These are phyloP conservation scores for Callaeas wilsoni DNA, from an alignment of 2,113 vertebrate genomes.

Conservation along the genomic window DNA sequence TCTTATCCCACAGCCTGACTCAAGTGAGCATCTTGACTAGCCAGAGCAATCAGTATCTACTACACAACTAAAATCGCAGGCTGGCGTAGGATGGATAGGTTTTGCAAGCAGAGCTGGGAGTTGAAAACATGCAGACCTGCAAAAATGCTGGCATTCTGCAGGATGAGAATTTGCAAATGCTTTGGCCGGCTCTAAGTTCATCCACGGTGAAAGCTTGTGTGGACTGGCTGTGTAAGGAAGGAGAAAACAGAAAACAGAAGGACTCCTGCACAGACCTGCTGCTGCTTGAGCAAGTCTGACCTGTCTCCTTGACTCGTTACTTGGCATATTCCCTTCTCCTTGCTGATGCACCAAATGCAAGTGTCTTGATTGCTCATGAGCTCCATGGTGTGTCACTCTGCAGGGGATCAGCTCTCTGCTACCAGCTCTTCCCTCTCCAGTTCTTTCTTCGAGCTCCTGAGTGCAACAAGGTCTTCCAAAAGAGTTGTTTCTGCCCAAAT, in stretches of 20 bases:
- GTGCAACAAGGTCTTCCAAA: neutral
- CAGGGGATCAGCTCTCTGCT: neutral
- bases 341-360: neutral
- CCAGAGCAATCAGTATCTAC: neutral
- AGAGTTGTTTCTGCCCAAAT: neutral
- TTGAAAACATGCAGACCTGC: neutral
- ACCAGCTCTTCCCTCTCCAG: neutral
- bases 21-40: neutral
- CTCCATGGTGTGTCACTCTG: neutral
- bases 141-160: neutral
- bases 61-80: neutral
- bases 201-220: neutral
- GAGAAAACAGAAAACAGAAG: neutral
- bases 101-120: neutral
- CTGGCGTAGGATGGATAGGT: accelerated
- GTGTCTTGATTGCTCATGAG: accelerated
- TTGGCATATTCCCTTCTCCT: neutral
- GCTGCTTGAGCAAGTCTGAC: neutral
- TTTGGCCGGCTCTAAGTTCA: neutral
- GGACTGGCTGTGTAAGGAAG: neutral
- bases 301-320: neutral
- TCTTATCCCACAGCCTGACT: neutral
- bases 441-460: neutral
- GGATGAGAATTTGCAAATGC: neutral
- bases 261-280: neutral